phyloP scores from a whole-genome alignment of 2,113 vertebrate species.

The Forbesichthys papilliferus region DNA sequence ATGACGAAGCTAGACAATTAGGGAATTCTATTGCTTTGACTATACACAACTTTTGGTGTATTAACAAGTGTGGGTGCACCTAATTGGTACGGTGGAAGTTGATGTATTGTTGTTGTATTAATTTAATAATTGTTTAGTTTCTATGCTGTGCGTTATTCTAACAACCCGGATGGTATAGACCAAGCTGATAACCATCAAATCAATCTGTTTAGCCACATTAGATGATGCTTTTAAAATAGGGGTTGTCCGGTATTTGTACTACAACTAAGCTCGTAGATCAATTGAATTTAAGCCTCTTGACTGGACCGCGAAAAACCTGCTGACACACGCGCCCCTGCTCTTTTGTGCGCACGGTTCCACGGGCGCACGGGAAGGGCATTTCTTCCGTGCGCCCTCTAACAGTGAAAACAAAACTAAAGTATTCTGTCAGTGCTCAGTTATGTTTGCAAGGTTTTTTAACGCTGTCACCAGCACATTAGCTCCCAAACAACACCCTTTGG shows the following conservation, averaged over 20 bases:
- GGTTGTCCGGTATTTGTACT: slow-evolving; percentile 62
- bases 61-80: no score
- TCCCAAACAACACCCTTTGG: background rate
- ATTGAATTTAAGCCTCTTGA: slow-evolving; percentile 80
- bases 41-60: no score
- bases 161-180: no score
- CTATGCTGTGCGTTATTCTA: no score
- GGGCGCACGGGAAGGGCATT: background rate
- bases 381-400: slow-evolving; percentile 5
- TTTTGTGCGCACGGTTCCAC: slow-evolving; percentile 62
- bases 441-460: slow-evolving; percentile 9
- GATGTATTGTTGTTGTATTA: no score
- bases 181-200: slow-evolving; percentile 48
- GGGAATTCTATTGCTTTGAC: no score
- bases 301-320: slow-evolving; percentile 73
- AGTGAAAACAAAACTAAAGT: slow-evolving; percentile 18
- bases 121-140: no score
- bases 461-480: background rate
- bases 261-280: slow-evolving; percentile 78
- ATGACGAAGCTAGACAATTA: no score
- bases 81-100: no score
- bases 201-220: slow-evolving; percentile 16
- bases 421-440: background rate
- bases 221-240: slow-evolving; percentile 39
- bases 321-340: slow-evolving; percentile 72